These are phyloP conservation scores for Dinocampus coccinellae DNA, from an alignment of 2,888 invertebrate species.

Conservation along the genomic window DNA sequence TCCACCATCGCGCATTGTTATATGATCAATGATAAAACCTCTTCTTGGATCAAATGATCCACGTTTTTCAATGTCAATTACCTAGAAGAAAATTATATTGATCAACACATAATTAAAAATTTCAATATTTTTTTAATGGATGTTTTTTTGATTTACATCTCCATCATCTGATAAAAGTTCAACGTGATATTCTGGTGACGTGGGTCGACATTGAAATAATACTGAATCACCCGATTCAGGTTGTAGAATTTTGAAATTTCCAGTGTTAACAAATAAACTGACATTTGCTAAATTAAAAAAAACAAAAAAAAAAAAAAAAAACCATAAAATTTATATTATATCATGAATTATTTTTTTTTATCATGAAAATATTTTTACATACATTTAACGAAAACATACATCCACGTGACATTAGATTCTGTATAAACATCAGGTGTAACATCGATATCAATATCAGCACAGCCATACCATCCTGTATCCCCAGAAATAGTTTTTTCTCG, in stretches of 20 bases:
- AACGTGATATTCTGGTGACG: constrained; percentile 72
- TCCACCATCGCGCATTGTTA: constrained; percentile 55
- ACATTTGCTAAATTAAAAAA: constrained; percentile 67
- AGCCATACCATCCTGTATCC: constrained; percentile 65
- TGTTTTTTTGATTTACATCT: constrained; percentile 27
- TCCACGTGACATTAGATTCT: constrained; percentile 51
- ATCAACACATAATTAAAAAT: not conserved
- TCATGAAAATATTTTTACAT: constrained; percentile 39
- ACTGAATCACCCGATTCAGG: constrained; percentile 65
- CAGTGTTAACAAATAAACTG: constrained; percentile 69
- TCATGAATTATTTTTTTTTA: not conserved
- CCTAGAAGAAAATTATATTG: constrained; percentile 38
- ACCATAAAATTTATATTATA: constrained; percentile 26
- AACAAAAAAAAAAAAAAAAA: no score
- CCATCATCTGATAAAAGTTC: constrained; percentile 52
- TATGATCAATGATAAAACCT: constrained; percentile 68
- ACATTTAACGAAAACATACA: constrained; percentile 64
- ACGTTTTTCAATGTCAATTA: constrained; percentile 51
- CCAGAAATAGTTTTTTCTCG: constrained; percentile 49
- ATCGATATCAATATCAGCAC: constrained; percentile 47
- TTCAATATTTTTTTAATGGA: not conserved
- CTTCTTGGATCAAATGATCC: constrained; percentile 68
- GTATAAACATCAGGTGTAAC: constrained; percentile 36
- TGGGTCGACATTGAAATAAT: constrained; percentile 76
- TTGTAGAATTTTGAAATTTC: constrained; percentile 20